Conservation (phyloP, 1,140 invertebrate genomes). For the Brachionus asplanchnoidis region DNA sequence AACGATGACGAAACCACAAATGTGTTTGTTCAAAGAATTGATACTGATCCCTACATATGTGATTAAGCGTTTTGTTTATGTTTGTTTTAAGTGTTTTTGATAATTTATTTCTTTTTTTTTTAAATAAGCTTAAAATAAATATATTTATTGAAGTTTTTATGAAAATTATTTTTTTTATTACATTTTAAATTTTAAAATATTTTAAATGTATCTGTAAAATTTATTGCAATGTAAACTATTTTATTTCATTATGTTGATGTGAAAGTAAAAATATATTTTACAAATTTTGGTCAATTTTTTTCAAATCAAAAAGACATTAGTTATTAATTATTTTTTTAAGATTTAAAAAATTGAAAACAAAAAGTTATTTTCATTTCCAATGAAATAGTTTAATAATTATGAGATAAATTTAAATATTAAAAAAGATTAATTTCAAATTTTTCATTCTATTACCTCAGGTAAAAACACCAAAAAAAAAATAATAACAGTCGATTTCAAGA, state of each 20-base stretch:
- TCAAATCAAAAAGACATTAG: neutral
- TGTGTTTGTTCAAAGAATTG: conserved; percentile 35
- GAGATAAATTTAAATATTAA: no score
- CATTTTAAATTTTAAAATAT: neutral
- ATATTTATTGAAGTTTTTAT: neutral
- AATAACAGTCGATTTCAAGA: no score
- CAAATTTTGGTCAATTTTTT: neutral
- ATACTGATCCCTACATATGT: conserved; percentile 25
- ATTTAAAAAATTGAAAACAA: neutral
- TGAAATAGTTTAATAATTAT: no score
- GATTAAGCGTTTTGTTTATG: neutral
- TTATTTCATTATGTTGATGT: neutral
- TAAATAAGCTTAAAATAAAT: neutral
- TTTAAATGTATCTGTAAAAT: neutral
- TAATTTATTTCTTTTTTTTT: neutral
- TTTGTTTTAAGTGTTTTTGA: neutral
- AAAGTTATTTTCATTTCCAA: no score
- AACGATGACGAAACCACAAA: neutral
- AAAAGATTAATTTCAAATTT: no score
- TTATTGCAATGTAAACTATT: neutral
- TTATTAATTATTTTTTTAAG: neutral
- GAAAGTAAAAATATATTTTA: neutral
- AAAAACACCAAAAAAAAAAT: no score
- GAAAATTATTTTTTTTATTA: neutral
- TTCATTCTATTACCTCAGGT: no score